phyloP scores from a whole-genome alignment of 2,797 vertebrate species.

The Hypotaenidia okinawae region DNA sequence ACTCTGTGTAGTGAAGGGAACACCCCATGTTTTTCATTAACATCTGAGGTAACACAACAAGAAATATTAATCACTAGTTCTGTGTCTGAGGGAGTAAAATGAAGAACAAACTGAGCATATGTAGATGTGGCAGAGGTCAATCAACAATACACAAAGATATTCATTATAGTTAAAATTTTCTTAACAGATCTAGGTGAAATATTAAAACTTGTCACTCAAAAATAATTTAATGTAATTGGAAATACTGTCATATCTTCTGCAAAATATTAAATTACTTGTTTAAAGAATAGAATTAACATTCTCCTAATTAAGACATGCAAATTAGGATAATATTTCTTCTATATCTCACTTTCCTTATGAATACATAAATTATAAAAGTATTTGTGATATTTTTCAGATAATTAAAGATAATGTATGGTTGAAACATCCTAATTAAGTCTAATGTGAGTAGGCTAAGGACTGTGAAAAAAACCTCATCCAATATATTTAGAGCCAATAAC shows the following conservation, averaged over 20 bases:
- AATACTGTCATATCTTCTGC: slow-evolving; percentile 32
- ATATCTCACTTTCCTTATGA: slow-evolving; percentile 44
- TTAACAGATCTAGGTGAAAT: slow-evolving; percentile 24
- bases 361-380: slow-evolving; percentile 47
- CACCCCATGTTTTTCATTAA: slow-evolving; percentile 68
- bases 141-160: slow-evolving; percentile 37
- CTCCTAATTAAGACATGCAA: slow-evolving; percentile 59
- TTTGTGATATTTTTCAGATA: slow-evolving; percentile 45
- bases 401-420: slow-evolving; percentile 60
- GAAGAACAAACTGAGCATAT: slow-evolving; percentile 56
- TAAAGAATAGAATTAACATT: slow-evolving; percentile 65
- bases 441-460: slow-evolving; percentile 47
- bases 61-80: slow-evolving; percentile 65
- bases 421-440: slow-evolving; percentile 61
- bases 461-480: slow-evolving; percentile 32
- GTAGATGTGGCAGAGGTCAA: slow-evolving; percentile 58
- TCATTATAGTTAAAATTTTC: slow-evolving; percentile 58
- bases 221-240: slow-evolving; percentile 54
- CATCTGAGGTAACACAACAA: slow-evolving; percentile 52
- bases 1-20: slow-evolving; percentile 58
- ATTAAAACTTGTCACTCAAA: slow-evolving; percentile 36
- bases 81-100: background rate
- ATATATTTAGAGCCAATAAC: slow-evolving; percentile 15
- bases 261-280: slow-evolving; percentile 50
- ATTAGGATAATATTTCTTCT: slow-evolving; percentile 50